A percentile compares a stretch with the other conserved stretches of the same genome.
These are phyloP conservation scores for Acanthopleura granulata DNA, from an alignment of 2,888 invertebrate species.

Conservation along the genomic window DNA sequence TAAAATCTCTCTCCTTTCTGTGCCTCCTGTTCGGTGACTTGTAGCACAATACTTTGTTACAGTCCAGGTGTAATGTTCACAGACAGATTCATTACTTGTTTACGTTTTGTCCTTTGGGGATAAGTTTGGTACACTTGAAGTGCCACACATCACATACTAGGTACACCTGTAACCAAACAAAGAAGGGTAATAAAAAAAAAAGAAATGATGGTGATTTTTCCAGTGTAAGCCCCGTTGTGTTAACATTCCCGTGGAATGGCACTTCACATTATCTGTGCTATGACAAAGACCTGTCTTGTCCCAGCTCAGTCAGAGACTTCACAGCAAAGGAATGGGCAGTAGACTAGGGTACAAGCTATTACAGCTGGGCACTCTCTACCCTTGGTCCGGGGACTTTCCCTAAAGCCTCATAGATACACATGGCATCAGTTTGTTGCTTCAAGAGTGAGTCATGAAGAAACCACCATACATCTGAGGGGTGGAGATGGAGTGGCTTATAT, in stretches of 20 bases:
- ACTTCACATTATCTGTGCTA: slow-evolving; percentile 14
- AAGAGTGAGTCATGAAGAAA: slow-evolving; percentile 19
- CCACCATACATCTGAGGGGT: background rate
- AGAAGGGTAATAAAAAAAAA: slow-evolving; percentile 8
- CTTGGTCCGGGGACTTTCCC: slow-evolving; percentile 27
- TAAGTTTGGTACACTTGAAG: no score
- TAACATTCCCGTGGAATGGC: background rate
- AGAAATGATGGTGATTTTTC: slow-evolving; percentile 1
- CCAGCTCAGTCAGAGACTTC: background rate
- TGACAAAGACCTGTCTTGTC: background rate
- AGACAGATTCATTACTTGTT: no score
- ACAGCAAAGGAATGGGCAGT: background rate
- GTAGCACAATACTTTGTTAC: no score
- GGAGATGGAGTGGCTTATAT: background rate
- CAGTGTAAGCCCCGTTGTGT: slow-evolving; percentile 18
- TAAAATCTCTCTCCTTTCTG: no score
- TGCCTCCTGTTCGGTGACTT: no score
- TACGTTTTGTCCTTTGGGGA: no score
- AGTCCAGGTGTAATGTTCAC: no score
- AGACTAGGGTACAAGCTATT: background rate
- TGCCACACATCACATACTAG: no score
- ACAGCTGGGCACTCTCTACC: slow-evolving; percentile 24
- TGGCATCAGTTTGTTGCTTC: slow-evolving; percentile 23
- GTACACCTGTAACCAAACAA: no score
- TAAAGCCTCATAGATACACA: slow-evolving; percentile 22